Conservation (phyloP, 2,888 invertebrate species). For the Hesperia comma region DNA sequence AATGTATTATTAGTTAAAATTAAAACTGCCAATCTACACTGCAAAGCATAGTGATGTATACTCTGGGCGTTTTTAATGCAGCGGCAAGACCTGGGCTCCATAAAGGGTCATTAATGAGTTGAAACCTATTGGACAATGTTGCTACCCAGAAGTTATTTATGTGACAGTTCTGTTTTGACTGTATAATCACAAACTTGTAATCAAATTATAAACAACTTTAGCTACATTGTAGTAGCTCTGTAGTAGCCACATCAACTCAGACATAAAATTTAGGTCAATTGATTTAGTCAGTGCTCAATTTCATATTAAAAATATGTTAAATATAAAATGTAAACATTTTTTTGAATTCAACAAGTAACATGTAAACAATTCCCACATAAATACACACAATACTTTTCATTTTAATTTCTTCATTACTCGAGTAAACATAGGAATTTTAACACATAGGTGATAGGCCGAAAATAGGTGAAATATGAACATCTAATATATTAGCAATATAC, state of each 20-base stretch:
- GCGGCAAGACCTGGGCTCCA: too few relatives aligned
- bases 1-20: too few relatives aligned
- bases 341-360: not conserved
- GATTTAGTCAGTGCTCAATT: not conserved
- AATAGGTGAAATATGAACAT: slow-evolving; percentile 38
- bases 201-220: too few relatives aligned
- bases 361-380: not conserved
- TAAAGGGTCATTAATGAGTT: too few relatives aligned
- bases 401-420: not conserved
- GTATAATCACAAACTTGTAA: too few relatives aligned
- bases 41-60: too few relatives aligned
- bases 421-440: not conserved
- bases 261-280: slow-evolving; percentile 1
- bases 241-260: not conserved
- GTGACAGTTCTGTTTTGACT: too few relatives aligned
- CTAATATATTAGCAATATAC: slow-evolving; percentile 37
- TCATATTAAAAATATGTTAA: slow-evolving; percentile 4
- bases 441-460: not conserved
- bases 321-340: slow-evolving; percentile 6
- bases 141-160: too few relatives aligned
- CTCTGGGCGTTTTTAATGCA: too few relatives aligned
- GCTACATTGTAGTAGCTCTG: too few relatives aligned
- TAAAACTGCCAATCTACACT: too few relatives aligned
- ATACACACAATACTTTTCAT: not conserved
- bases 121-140: too few relatives aligned